Evolutionary conservation across 2,113 vertebrate genomes (phyloP), one percentile per base, ranked within the genome.

Genomic region (Pituophis catenifer): DNA sequence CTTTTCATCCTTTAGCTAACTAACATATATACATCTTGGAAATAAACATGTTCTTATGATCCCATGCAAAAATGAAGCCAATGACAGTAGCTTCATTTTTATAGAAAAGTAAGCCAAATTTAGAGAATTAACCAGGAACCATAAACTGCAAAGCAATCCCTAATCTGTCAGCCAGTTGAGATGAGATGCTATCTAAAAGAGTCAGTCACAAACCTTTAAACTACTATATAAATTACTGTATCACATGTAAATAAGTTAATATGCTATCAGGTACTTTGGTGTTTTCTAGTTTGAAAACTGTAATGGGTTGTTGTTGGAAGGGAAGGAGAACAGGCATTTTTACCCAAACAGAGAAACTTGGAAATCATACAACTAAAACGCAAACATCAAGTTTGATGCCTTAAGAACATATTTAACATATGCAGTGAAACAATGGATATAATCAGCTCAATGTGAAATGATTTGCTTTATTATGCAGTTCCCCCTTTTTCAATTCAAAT

Each of bases 401-500:
- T 33, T 89, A 23, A 55, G n/a, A 85, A 44, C 53, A 23, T 48
- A 88, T 97, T 96, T 96, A 95, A 93, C 91, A 90, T 93, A 96
- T 94, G 95, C 93, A 94, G 93, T 95, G 93, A 95, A 96, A 95
- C 52, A 95, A 95, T 95, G 95, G 96, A 94, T 81, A 81, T 81
- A 81, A 6, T 75, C 15, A 75, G 33, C n/a, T 75, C 15, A 75
- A 81, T 81, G 6, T 81, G 70, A 81, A 33, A 38, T 81, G 70
- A 81, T 38, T 81, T 81, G 96, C 95, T 94, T 91, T 95, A 96
- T 96, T 96, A 96, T 95, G 96, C 86, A 96, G 57, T 96, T 94
- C 93, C 88, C 92, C 92, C 94, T 55, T 38, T 96, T 97, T 96
- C 94, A 94, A 96, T 96, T 94, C 95, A 96, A 96, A 93, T 96